Evolutionary conservation across 2,797 vertebrate genomes (phyloP), one percentile per base, ranked within the genome.

Genomic region (Leptodactylus fallax): DNA sequence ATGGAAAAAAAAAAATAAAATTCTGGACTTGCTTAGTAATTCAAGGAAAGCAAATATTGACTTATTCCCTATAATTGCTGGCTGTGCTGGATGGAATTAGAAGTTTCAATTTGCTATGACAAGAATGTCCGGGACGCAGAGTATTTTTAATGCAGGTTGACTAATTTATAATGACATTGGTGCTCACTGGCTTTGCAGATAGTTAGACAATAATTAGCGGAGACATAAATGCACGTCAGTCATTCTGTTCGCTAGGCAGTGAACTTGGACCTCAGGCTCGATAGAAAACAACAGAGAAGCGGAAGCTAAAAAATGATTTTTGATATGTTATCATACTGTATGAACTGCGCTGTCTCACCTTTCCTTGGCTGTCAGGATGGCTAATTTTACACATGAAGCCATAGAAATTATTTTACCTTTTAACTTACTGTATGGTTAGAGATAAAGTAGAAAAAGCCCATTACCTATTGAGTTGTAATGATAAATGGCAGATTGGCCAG

Each of bases 91-190:
- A 67, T 90, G 53, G 84, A 65, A 86, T 89, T 86, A 89, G 84
- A 81, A 83, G 90, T 60, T 80, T 76, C 3, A 85, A 58, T 3
- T 13, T 81, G 81, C 49, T 67, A 69, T 76, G 89, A 84, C 8
- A 83, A 89, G 89, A 77, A 85, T 87, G 79, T 86, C 71, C 61
- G 61, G 36, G 56, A 82, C 27, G 61, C 51, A 23, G 61, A 23
- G 78, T 83, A 83, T 87, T 86, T 77, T 86, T 83, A 89, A 89
- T 86, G 85, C 85, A 36, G 56, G 36, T 79, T 89, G 88, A 86
- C 84, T 89, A 86, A 81, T 89, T 82, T 78, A 65, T 71, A 86
- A 89, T 79, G 80, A 86, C 88, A 89, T 86, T 86, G 61, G 61
- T 60, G 79, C 79, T 69, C 84, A 56, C 79, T 79, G 80, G 63